Base-by-base conservation (phyloP, 2,113 vertebrate genomes). In the Pipa parva region DNA sequence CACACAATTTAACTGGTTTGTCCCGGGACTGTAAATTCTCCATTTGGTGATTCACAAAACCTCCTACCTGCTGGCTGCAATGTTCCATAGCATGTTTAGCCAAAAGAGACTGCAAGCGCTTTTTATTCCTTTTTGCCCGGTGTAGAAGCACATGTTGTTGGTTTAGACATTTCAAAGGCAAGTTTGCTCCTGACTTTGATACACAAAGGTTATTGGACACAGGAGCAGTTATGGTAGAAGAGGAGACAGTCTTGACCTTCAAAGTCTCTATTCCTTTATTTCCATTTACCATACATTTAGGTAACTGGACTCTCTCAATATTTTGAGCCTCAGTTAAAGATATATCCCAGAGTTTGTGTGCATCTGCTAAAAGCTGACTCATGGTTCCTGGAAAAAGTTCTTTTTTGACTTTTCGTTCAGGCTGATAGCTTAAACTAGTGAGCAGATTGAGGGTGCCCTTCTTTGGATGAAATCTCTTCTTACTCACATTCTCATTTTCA, bases 31-130 rank as follows among this genome's bases (percentile, higher is more conserved):
- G 85, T 78, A 78, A 72, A 57, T 72, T 73, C 65, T 78, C 81
- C 55, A 80, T 52, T 21, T 87, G 82, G 70, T 79, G 87, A 68
- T 76, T 83, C 74, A 83, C 58, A 5, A 94, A 87, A 65, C 81
- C 87, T 66, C 91, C 84, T 80, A 95, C 85, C 75, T 95, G 91
- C 56, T 89, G 83, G 74, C 72, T 82, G 77, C 88, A 92, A 79
- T 92, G 91, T 20, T 79, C 81, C 71, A 84, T 67, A 51, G 89
- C 81, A 11, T 91, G 88, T 66, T 92, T 90, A 37, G 89, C 93
- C 59, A 95, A 77, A 55, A 95, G 76, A 72, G 85, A 83, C 74
- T 92, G 88, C 72, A 97, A 85, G 73, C 88, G 90, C 77, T 84
- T 91, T 75, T 84, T 89, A 71, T 89, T 85, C 73, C 80, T 84